Evolutionary conservation across 1,140 invertebrate genomes (phyloP).

Genomic region (Drosophila pseudoananassae): DNA sequence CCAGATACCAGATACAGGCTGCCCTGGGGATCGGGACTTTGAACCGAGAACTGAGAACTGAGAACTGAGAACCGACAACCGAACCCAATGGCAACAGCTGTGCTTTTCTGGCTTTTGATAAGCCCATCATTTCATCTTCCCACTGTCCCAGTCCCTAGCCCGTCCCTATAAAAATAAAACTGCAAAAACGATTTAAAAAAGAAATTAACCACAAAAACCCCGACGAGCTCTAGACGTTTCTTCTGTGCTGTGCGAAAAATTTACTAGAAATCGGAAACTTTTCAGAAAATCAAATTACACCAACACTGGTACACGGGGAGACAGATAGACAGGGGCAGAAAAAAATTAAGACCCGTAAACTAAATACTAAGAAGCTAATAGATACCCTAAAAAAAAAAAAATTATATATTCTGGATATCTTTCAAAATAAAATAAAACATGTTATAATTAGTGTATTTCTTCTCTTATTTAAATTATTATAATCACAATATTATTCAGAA

Average conservation of each 20-base stretch:
- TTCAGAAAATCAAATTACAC: conserved; percentile 81
- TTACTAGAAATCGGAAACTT: conserved; percentile 81
- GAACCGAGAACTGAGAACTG: conserved; percentile 27
- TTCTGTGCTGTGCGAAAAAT: conserved; percentile 70
- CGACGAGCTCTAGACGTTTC: conserved; percentile 60
- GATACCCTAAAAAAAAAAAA: background rate
- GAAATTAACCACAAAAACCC: conserved; percentile 82
- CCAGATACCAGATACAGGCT: conserved; percentile 55
- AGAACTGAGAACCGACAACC: conserved; percentile 18
- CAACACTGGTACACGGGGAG: conserved; percentile 42
- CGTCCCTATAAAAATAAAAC: conserved; percentile 35
- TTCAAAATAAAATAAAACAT: background rate
- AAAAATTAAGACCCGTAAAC: conserved; percentile 13
- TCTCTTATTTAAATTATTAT: no score
- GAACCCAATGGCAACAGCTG: conserved; percentile 58
- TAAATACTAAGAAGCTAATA: background rate
- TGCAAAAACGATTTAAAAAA: conserved; percentile 80
- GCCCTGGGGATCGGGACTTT: conserved; percentile 28
- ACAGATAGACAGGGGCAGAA: conserved; percentile 27
- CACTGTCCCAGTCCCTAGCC: background rate
- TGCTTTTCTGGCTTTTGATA: conserved; percentile 66
- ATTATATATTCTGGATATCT: background rate
- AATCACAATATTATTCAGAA: background rate
- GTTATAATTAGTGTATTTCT: no score
- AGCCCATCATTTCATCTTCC: conserved; percentile 23